phyloP scores from a whole-genome alignment of 2,888 invertebrate species.

The Caenorhabditis sp. region DNA sequence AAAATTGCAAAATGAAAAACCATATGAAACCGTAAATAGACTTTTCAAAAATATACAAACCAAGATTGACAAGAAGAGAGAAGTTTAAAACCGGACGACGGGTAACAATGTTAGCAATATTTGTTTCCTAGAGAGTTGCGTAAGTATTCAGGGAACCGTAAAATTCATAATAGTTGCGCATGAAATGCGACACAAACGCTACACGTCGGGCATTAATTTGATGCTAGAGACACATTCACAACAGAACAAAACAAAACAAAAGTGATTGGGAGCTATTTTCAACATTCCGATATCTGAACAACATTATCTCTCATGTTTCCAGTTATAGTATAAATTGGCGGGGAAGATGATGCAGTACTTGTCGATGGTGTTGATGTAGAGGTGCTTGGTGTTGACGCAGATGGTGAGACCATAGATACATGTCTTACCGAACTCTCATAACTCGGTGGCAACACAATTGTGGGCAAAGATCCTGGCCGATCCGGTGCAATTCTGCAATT shows the following conservation, averaged over 20 bases:
- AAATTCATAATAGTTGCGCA: neutral
- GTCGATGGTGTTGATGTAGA: slow-evolving; percentile 7
- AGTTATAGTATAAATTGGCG: slow-evolving; percentile 38
- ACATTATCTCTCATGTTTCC: slow-evolving; percentile 33
- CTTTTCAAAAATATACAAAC: slow-evolving; percentile 3
- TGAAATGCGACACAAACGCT: neutral
- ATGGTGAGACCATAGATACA: slow-evolving; percentile 24
- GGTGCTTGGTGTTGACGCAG: neutral
- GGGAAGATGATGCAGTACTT: slow-evolving; percentile 32
- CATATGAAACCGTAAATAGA: slow-evolving; percentile 7
- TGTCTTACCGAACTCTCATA: slow-evolving; percentile 47
- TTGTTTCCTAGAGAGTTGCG: slow-evolving; percentile 3
- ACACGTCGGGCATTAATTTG: slow-evolving; percentile 5
- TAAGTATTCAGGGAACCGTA: neutral
- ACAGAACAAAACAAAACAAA: neutral
- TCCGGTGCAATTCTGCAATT: slow-evolving; percentile 50
- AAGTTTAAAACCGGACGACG: neutral
- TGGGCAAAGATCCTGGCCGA: slow-evolving; percentile 42
- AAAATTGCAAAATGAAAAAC: neutral
- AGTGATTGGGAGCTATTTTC: neutral
- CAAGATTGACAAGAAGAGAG: neutral
- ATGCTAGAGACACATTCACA: neutral
- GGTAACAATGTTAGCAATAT: neutral
- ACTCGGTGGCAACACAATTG: slow-evolving; percentile 48
- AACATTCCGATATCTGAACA: slow-evolving; percentile 11